A percentile compares a stretch with the other conserved stretches of the same genome.
phyloP scores from a whole-genome alignment of 2,888 invertebrate species.

The Drosophila infuscata region DNA sequence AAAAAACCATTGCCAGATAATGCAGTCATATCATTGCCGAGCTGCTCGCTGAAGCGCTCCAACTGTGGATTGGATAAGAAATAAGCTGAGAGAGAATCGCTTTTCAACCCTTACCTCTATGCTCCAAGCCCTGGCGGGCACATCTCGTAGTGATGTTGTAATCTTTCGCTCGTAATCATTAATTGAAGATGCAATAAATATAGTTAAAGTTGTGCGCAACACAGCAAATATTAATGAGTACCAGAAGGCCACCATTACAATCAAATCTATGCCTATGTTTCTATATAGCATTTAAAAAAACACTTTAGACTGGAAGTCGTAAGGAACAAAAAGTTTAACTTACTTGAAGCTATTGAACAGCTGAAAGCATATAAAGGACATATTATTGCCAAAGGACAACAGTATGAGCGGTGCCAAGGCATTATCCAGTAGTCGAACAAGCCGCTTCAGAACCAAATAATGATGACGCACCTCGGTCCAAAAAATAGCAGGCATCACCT shows the following conservation, averaged over 20 bases:
- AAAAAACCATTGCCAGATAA: constrained; percentile 82
- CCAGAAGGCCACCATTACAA: constrained; percentile 86
- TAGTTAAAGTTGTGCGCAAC: constrained; percentile 86
- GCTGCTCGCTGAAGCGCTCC: constrained; percentile 81
- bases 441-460: constrained; percentile 88
- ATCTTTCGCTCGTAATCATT: constrained; percentile 86
- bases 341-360: constrained; percentile 87
- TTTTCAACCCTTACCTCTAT: constrained; percentile 82
- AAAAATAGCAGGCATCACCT: constrained; percentile 83
- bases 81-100: neutral
- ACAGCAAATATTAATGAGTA: constrained; percentile 86
- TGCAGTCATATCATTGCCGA: constrained; percentile 80
- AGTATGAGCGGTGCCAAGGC: constrained; percentile 88
- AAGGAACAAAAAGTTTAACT: constrained; percentile 10
- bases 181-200: constrained; percentile 86
- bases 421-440: constrained; percentile 88
- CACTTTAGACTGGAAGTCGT: accelerated
- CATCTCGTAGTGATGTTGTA: constrained; percentile 84
- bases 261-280: constrained; percentile 81
- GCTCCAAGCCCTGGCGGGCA: constrained; percentile 85
- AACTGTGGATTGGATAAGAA: constrained; percentile 51
- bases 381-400: constrained; percentile 89
- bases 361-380: constrained; percentile 91
- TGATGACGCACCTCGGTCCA: constrained; percentile 90
- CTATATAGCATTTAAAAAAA: constrained; percentile 35